Percentiles rank a stretch among this genome's conserved stretches.
Conservation (phyloP, 2,113 vertebrate genomes). For the Aptenodytes forsteri region DNA sequence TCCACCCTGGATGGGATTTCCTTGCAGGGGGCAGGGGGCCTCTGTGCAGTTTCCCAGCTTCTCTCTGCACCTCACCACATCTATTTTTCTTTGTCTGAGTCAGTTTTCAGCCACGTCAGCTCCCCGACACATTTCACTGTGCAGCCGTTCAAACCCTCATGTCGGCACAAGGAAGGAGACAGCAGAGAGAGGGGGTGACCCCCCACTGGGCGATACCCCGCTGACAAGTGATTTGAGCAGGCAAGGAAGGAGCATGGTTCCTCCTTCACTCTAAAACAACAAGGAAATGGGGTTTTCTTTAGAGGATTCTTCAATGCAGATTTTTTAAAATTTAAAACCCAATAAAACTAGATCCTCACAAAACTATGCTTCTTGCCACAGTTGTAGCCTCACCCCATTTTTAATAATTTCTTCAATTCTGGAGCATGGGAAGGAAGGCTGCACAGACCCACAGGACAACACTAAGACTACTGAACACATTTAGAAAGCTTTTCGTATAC, state of each 20-base stretch:
- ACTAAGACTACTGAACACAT: neutral
- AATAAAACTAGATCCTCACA: neutral
- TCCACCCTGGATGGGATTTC: no score
- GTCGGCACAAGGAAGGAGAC: accelerated
- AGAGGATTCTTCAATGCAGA: neutral
- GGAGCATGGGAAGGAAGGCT: neutral
- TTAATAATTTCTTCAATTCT: neutral
- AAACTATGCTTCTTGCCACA: neutral
- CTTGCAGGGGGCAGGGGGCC: no score
- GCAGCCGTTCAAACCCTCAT: accelerated
- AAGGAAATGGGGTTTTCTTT: neutral
- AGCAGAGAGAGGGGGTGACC: neutral
- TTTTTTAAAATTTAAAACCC: neutral
- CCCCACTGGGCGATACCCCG: neutral
- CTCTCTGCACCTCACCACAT: neutral
- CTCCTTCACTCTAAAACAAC: neutral
- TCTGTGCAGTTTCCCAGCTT: neutral
- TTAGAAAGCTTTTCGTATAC: neutral
- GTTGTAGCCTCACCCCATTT: neutral
- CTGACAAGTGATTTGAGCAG: neutral
- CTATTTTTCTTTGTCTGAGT: neutral
- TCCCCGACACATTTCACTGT: accelerated
- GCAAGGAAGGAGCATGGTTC: accelerated
- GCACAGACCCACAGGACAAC: neutral
- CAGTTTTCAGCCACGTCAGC: neutral